Evolutionary conservation across 1,140 invertebrate species (phyloP).

Genomic region (Leptinotarsa texana): DNA sequence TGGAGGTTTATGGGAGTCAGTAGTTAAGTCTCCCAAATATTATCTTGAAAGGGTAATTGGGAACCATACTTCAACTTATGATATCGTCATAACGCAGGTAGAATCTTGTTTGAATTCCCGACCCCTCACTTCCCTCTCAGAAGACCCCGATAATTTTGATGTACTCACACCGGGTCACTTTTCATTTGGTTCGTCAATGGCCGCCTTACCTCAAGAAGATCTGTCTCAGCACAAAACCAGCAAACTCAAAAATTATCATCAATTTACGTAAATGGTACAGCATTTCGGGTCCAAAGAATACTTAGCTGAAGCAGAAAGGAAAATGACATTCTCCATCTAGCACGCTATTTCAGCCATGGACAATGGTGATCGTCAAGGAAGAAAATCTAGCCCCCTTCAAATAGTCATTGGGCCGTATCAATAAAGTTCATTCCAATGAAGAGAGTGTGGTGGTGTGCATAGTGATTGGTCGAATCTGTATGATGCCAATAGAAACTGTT

Average conservation of each 20-base stretch:
- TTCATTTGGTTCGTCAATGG: too few species aligned
- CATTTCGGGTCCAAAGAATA: conserved; percentile 39
- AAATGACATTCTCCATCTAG: conserved; percentile 22
- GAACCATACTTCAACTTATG: too few species aligned
- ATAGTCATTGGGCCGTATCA: conserved; percentile 48
- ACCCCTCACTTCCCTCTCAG: conserved; percentile 18
- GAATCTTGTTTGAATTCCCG: too few species aligned
- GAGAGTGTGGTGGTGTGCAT: conserved; percentile 48
- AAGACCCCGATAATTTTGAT: conserved; percentile 27
- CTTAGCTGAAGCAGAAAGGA: conserved; percentile 16
- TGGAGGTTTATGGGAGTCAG: too few species aligned
- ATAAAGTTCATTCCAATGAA: conserved; percentile 46
- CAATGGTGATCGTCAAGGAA: conserved; percentile 19
- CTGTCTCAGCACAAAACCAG: neutral
- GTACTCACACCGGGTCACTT: conserved; percentile 39
- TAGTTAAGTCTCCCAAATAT: conserved; percentile 10
- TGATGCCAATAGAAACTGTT: neutral
- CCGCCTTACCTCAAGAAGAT: neutral
- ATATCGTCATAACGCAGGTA: too few species aligned
- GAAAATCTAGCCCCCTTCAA: conserved; percentile 24
- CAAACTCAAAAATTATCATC: neutral
- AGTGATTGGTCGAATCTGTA: conserved; percentile 43
- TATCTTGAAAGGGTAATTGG: neutral
- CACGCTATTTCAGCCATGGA: neutral
- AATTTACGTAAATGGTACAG: conserved; percentile 5